Percentiles rank a stretch among this genome's conserved stretches.
Evolutionary conservation across 2,113 vertebrate genomes (phyloP).

Genomic region (Paraplagusia blochii): DNA sequence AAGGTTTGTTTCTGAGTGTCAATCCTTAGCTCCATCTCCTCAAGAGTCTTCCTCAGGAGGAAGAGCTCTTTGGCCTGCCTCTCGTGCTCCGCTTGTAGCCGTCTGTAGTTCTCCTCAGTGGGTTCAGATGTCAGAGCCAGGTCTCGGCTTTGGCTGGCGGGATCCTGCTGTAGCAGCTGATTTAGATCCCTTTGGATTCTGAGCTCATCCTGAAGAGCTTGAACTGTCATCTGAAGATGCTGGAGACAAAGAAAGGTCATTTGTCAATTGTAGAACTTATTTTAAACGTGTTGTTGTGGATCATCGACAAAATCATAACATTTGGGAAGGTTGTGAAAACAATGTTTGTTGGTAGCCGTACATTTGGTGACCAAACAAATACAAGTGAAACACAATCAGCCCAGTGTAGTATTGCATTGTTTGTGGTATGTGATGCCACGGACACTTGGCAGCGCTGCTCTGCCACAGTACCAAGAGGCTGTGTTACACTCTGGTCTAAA

Average conservation of each 20-base stretch:
- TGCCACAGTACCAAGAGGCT: slow-evolving; percentile 48
- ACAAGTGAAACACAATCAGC: slow-evolving; percentile 67
- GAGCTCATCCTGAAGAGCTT: slow-evolving; percentile 95
- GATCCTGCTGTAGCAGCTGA: slow-evolving; percentile 92
- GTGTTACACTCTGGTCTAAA: slow-evolving; percentile 52
- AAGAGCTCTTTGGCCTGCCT: slow-evolving; percentile 96
- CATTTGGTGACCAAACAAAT: slow-evolving; percentile 52
- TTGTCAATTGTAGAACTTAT: background rate
- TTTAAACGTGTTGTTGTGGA: slow-evolving; percentile 1
- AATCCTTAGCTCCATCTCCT: slow-evolving; percentile 97
- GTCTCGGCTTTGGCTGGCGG: slow-evolving; percentile 74
- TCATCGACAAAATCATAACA: slow-evolving; percentile 29
- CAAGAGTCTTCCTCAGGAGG: slow-evolving; percentile 93
- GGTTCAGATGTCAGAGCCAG: slow-evolving; percentile 83
- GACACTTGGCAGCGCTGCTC: slow-evolving; percentile 53
- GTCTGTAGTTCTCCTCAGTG: slow-evolving; percentile 92
- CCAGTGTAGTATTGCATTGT: slow-evolving; percentile 64
- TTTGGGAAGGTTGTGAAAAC: slow-evolving; percentile 15
- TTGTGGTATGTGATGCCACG: slow-evolving; percentile 61
- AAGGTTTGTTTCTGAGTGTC: slow-evolving; percentile 97
- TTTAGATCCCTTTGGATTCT: slow-evolving; percentile 95
- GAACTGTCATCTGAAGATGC: slow-evolving; percentile 98
- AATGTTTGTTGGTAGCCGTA: slow-evolving; percentile 47
- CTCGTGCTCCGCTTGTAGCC: slow-evolving; percentile 87
- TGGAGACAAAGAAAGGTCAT: slow-evolving; percentile 49